Evolutionary conservation across 2,113 vertebrate species (phyloP).

Genomic region (Ctenomys sociabilis): DNA sequence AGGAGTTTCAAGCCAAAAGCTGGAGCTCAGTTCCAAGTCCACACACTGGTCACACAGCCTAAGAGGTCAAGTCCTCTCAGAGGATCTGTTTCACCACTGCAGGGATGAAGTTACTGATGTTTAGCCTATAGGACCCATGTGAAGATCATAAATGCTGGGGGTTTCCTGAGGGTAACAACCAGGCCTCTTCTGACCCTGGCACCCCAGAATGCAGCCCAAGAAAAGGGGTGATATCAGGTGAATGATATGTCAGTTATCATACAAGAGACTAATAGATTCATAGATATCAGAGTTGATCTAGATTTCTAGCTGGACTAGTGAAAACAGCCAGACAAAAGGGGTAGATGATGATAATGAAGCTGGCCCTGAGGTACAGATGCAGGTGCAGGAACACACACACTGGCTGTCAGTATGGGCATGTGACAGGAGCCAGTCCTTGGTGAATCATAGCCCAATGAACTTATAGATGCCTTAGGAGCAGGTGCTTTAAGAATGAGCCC

Average conservation of each 20-base stretch:
- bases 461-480: not conserved
- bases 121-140: not conserved
- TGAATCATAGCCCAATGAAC: not conserved
- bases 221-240: not conserved
- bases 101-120: not conserved
- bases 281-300: conserved; percentile 15
- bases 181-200: not conserved
- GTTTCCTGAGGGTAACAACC: not conserved
- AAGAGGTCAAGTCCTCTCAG: not conserved
- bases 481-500: not conserved
- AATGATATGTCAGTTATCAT: not conserved
- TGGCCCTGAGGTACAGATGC: not conserved
- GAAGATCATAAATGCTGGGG: not conserved
- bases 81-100: not conserved
- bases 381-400: not conserved
- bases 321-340: not conserved
- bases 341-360: not conserved
- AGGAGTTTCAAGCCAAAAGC: not conserved
- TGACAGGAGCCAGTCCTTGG: not conserved
- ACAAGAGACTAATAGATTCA: not conserved
- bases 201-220: not conserved
- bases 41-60: not conserved
- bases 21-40: not conserved
- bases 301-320: conserved; percentile 36
- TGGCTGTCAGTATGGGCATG: not conserved